Evolutionary conservation across 1,140 invertebrate species (phyloP), one percentile per base, ranked within the genome.

Genomic region (Rhagoletis pomonella): DNA sequence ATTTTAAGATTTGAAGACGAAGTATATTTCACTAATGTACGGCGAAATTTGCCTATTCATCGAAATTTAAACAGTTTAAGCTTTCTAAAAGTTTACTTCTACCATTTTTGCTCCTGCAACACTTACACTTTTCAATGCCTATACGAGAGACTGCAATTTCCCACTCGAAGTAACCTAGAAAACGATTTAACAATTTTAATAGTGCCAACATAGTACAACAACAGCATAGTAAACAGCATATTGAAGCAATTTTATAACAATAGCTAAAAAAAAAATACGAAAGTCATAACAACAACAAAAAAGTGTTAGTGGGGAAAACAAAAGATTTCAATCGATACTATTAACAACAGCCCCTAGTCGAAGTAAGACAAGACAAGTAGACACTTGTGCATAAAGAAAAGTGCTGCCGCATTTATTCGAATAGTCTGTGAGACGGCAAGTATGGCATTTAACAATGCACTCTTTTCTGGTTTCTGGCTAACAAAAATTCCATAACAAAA

Each of bases 271-370:
- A 17, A 64, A 77, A 77, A 73, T 55, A 55, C 17, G 73, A 81
- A 81, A 81, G 73, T 55, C 47, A 81, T 47, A 10, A 17, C 29
- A 47, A 55, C 50, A 47, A 73, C 6, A 81, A 58, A 81, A 81
- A 81, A 58, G n/a, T 81, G 6, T 19, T 81, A 29, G 0, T 81
- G n/a, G 47, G 17, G 73, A 58, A 81, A 81, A 81, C 73, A 81
- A 81, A 81, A 81, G 73, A 58, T 81, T 81, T 55, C 47, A 81
- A 81, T 81, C 73, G 73, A 81, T 81, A 81, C 42, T 67, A 81
- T 50, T 77, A 77, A 77, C 14, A 77, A 14, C 44, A 50, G 69
- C 69, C 69, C 4, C 73, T 58, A 55, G 6, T 29, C 6, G 19
- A 6, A 47, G 17, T 29, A 12, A 9, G 12, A 4, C 60, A 14